Evolutionary conservation across 2,888 invertebrate genomes (phyloP).

Genomic region (Sepioteuthis lessoniana): DNA sequence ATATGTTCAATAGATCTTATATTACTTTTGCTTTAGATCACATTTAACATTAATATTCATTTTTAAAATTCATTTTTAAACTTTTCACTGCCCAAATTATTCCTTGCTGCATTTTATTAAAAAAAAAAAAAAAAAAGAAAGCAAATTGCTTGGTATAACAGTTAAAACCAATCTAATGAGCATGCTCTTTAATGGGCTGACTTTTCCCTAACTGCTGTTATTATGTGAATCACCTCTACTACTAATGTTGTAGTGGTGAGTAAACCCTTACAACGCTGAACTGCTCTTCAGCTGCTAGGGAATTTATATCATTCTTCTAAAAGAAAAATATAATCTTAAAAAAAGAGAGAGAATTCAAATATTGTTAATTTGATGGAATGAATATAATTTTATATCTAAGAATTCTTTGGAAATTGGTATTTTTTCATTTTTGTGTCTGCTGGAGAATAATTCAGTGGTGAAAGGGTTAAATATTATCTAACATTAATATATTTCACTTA

Average conservation of each 20-base stretch:
- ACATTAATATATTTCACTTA: slow-evolving; percentile 8
- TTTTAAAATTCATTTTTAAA: background rate
- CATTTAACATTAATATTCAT: background rate
- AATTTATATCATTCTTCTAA: background rate
- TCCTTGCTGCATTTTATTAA: background rate
- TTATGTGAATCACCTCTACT: background rate
- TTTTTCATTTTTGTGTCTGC: background rate
- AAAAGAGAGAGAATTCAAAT: background rate
- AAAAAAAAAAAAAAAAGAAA: background rate
- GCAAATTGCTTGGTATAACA: background rate
- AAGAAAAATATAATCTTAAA: background rate
- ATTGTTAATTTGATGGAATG: background rate
- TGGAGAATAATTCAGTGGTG: slow-evolving; percentile 33
- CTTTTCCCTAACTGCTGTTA: slow-evolving; percentile 9
- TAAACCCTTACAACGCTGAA: slow-evolving; percentile 23
- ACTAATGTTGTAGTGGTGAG: background rate
- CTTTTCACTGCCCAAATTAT: slow-evolving; percentile 33
- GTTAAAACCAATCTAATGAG: slow-evolving; percentile 16
- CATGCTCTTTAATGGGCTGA: slow-evolving; percentile 23
- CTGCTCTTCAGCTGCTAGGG: slow-evolving; percentile 7
- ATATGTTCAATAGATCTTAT: too few relatives aligned
- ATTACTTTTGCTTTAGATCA: background rate
- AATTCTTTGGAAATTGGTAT: background rate
- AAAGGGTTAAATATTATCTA: background rate
- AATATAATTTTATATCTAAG: background rate